Evolutionary conservation across 2,888 invertebrate genomes (phyloP), one percentile per base, ranked within the genome.

Genomic region (Aporophyla nigra): DNA sequence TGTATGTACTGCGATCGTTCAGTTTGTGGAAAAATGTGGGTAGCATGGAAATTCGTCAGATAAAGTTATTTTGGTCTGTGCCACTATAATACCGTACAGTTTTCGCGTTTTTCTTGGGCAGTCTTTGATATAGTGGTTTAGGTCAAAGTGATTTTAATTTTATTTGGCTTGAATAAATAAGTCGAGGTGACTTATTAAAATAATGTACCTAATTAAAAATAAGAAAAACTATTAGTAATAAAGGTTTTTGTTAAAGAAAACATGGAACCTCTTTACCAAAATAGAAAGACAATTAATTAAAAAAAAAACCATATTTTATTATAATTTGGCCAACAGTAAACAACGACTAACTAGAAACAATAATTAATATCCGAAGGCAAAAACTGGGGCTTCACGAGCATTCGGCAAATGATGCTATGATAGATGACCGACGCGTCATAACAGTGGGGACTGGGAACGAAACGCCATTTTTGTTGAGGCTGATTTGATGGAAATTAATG

Each of bases 1-100:
- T 86, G 86, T 86, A 71, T 74, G 49, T 62, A 84, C 76, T 79
- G 62, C 68, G 82, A 74, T 59, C 74, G 67, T 72, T 71, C 71
- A 76, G 76, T 74, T 65, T 76, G 73, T 80, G 66, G 68, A 81
- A 71, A 82, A 76, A 83, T 82, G 76, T 76, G 85, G 82, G 71
- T 78, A 75, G 71, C 54, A 73, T 82, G 78, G 74, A 84, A 79
- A 84, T 77, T 74, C 71, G 40, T 77, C 69, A 67, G 80, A 87
- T 88, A 80, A 79, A 88, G 84, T 78, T 87, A 82, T 88, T 87
- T 86, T 71, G 73, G 58, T 51, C 56, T 40, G 65, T 61, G 46
- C 46, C 54, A 61, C 66, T 61, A 68, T 76, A 78, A 78, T 74
- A 69, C 43, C 59, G 53, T 78, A 77, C 53, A 61, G 56, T 61